A percentile compares a stretch with the other conserved stretches of the same genome.
Conservation (phyloP, 2,113 vertebrate species). For the Okapia johnstoni region DNA sequence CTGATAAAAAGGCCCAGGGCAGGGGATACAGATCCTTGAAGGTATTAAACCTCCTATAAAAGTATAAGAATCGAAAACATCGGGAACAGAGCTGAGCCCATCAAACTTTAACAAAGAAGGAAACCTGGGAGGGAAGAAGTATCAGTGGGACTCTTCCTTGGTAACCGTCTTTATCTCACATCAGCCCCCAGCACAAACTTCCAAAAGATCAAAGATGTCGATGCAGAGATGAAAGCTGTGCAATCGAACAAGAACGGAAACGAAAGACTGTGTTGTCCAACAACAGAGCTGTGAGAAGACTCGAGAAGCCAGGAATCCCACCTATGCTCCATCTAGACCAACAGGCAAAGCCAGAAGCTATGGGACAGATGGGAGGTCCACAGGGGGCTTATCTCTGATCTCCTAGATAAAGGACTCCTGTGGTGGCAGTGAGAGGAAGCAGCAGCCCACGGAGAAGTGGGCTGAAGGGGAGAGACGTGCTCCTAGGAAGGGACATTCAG, state of each 20-base stretch:
- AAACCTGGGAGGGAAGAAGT: background rate
- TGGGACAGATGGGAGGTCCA: background rate
- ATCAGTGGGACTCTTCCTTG: background rate
- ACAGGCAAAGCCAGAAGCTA: background rate
- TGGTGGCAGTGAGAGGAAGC: background rate
- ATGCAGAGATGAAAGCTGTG: background rate
- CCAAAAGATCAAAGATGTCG: background rate
- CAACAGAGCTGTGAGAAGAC: background rate
- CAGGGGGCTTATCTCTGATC: background rate
- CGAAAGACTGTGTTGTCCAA: background rate
- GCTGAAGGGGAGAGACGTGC: rapidly evolving
- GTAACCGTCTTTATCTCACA: background rate
- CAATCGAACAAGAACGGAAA: background rate
- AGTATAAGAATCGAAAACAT: background rate
- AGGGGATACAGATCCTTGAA: background rate
- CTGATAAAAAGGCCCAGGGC: background rate
- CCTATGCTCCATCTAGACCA: background rate
- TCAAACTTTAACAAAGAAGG: background rate
- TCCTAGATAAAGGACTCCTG: background rate
- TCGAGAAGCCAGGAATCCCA: background rate
- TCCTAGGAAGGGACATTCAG: background rate
- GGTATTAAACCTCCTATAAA: background rate
- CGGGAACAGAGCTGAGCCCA: background rate
- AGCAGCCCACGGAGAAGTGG: background rate
- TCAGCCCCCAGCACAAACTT: background rate